Evolutionary conservation across 1,140 invertebrate species (phyloP).

Genomic region (Zaprionus lachaisei): DNA sequence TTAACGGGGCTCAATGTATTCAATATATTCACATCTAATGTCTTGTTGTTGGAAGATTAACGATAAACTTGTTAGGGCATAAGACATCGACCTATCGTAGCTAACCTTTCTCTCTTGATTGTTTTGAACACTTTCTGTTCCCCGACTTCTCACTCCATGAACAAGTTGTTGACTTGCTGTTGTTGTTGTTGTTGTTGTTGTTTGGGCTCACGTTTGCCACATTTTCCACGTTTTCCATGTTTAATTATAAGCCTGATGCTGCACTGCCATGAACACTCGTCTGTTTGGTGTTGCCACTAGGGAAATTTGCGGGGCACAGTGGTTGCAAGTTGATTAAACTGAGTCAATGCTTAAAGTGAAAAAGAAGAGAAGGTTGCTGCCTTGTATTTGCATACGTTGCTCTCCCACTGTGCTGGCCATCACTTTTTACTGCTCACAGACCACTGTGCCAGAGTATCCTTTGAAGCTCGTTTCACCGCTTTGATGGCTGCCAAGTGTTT

Average conservation of each 20-base stretch:
- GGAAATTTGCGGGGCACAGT: constrained; percentile 65
- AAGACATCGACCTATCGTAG: background rate
- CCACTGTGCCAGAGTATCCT: constrained; percentile 41
- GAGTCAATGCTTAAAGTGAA: background rate
- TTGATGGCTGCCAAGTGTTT: constrained; percentile 71
- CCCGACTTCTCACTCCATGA: too few species aligned
- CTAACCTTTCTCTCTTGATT: background rate
- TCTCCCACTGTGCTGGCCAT: too few species aligned
- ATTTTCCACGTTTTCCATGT: constrained; percentile 77
- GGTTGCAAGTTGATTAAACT: background rate
- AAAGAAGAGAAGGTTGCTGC: too few species aligned
- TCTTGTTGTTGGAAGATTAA: too few species aligned
- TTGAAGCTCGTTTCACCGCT: constrained; percentile 61
- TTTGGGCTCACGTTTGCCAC: constrained; percentile 59
- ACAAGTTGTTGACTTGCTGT: background rate
- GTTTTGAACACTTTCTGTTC: background rate
- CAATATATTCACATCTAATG: too few species aligned
- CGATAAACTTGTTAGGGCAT: background rate
- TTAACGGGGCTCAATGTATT: too few species aligned
- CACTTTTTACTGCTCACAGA: too few species aligned
- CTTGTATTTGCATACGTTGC: too few species aligned
- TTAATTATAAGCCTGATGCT: constrained; percentile 78
- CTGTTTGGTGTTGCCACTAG: constrained; percentile 46
- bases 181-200: constrained; percentile 36
- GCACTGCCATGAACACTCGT: constrained; percentile 23